A percentile compares a stretch with the other conserved stretches of the same genome.
phyloP scores from a whole-genome alignment of 2,797 vertebrate genomes.

The Choloepus didactylus region DNA sequence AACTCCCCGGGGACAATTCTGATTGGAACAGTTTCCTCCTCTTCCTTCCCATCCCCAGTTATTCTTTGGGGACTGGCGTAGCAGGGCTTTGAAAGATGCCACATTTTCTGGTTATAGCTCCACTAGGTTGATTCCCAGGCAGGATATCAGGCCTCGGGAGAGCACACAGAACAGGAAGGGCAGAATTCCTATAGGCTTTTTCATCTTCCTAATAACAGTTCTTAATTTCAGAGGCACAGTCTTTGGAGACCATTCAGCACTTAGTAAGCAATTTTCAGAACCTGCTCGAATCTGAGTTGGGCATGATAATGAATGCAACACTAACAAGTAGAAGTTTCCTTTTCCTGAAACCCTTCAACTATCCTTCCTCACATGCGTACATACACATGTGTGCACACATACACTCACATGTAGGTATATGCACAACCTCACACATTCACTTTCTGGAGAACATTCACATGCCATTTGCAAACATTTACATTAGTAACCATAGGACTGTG shows the following conservation, averaged over 20 bases:
- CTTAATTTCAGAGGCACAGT: conserved; percentile 25
- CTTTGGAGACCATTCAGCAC: neutral
- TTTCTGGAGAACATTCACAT: neutral
- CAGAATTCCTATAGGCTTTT: neutral
- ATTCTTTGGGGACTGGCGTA: neutral
- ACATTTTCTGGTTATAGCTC: neutral
- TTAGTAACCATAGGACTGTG: neutral
- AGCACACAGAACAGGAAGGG: neutral
- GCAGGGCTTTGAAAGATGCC: neutral
- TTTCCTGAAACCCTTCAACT: neutral
- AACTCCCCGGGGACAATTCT: conserved; percentile 28
- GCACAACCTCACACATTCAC: neutral
- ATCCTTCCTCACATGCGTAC: neutral
- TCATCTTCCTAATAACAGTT: neutral
- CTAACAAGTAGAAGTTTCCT: neutral
- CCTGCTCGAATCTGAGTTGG: neutral
- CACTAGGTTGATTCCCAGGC: neutral
- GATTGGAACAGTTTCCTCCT: neutral
- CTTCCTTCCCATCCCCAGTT: neutral
- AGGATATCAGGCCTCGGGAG: neutral
- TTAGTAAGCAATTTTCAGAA: neutral
- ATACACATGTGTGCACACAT: too few species aligned
- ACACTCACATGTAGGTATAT: neutral
- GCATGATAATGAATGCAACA: neutral
- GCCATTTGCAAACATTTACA: neutral